Evolutionary conservation across 2,113 vertebrate species (phyloP).

Genomic region (Leptobrachium leishanense): DNA sequence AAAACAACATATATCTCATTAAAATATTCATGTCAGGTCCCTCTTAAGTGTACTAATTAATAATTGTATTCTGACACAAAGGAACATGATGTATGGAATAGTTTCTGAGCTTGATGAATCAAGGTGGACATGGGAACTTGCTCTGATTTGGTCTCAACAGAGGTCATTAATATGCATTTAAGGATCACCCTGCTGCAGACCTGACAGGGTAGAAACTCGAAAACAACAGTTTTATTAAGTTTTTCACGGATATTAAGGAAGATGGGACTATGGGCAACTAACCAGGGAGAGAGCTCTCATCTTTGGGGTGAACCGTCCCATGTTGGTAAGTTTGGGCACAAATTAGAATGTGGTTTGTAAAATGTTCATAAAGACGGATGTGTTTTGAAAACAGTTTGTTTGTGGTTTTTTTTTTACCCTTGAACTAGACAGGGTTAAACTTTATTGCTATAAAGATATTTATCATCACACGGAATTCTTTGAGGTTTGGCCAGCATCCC

Average conservation of each 20-base stretch:
- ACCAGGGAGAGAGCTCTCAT: no score
- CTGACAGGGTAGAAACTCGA: no score
- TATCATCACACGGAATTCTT: conserved; percentile 27
- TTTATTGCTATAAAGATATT: conserved; percentile 27
- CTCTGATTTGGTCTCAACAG: neutral
- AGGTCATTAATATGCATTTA: neutral
- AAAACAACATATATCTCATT: no score
- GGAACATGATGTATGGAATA: neutral
- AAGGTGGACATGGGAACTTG: neutral
- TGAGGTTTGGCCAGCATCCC: conserved; percentile 33
- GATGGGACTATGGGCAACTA: no score
- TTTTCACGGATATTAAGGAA: no score
- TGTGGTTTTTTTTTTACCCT: conserved; percentile 17
- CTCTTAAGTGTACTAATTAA: no score
- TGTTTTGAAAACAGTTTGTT: conserved; percentile 39
- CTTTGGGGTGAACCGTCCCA: no score
- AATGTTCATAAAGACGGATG: neutral
- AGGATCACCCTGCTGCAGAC: no score
- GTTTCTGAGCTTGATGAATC: neutral
- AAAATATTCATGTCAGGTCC: no score
- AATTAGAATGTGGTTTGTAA: neutral
- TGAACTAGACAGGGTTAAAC: conserved; percentile 21
- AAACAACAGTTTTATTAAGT: no score
- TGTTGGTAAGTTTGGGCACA: neutral
- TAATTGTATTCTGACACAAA: no score